A percentile compares a stretch with the other conserved stretches of the same genome.
These are phyloP conservation scores for Hylyphantes graminicola DNA, from an alignment of 1,140 invertebrate species.

Conservation along the genomic window DNA sequence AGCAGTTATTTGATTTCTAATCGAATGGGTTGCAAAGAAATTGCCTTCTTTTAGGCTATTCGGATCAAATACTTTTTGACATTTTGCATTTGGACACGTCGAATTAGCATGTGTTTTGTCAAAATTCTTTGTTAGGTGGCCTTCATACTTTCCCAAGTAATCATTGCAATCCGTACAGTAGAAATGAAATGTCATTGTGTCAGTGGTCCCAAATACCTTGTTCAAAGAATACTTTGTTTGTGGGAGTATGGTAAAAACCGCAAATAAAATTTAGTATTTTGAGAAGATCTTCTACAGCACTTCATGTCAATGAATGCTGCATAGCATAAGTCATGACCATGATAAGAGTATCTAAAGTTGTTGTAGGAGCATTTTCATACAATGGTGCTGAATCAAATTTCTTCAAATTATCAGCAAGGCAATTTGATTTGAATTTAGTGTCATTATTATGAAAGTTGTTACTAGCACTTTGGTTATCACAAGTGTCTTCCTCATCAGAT, in stretches of 20 bases:
- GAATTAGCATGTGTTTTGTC: background rate
- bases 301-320: slow-evolving; percentile 9
- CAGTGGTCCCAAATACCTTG: no score
- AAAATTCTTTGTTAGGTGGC: background rate
- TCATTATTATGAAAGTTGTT: background rate
- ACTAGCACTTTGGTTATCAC: background rate
- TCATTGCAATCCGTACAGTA: slow-evolving; percentile 8
- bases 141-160: slow-evolving; percentile 22
- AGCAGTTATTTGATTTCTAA: slow-evolving; percentile 16
- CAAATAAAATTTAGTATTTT: slow-evolving; percentile 13
- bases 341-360: slow-evolving; percentile 13
- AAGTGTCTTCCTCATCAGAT: slow-evolving; percentile 5
- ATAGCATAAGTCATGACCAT: slow-evolving; percentile 26
- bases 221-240: slow-evolving; percentile 24
- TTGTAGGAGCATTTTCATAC: background rate
- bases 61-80: background rate
- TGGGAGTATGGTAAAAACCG: background rate
- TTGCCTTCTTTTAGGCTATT: slow-evolving; percentile 17
- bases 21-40: slow-evolving; percentile 25
- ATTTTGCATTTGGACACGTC: slow-evolving; percentile 7
- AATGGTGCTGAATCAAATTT: background rate
- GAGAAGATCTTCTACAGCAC: slow-evolving; percentile 3
- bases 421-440: slow-evolving; percentile 1
- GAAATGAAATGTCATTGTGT: slow-evolving; percentile 29
- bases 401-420: background rate